Conservation (phyloP, 2,888 invertebrate species). For the Sinhomidia bicolor region DNA sequence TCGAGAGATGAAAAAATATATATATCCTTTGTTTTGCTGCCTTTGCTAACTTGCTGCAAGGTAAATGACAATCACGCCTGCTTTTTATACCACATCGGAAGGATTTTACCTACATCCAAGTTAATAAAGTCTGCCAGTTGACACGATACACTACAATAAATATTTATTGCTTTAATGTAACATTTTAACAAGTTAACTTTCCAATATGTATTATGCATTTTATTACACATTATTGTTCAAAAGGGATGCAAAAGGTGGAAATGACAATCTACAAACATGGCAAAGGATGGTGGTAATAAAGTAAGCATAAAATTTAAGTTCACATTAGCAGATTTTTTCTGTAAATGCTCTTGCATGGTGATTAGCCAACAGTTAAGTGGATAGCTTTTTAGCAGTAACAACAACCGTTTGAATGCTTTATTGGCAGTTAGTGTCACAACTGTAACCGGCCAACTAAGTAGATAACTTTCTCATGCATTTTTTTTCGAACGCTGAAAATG, state of each 20-base stretch:
- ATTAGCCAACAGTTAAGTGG: not conserved
- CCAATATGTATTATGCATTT: not conserved
- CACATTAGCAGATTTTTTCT: not conserved
- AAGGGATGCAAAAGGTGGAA: not conserved
- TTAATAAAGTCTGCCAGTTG: not conserved
- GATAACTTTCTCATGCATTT: conserved; percentile 44
- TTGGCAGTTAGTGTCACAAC: conserved; percentile 27
- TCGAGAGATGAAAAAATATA: conserved; percentile 13
- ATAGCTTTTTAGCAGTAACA: not conserved
- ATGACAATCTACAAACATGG: not conserved
- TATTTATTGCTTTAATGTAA: not conserved
- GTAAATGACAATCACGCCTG: not conserved
- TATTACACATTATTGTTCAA: not conserved
- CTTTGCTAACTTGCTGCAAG: not conserved
- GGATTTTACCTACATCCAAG: conserved; percentile 13
- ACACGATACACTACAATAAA: not conserved
- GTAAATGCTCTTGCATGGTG: not conserved
- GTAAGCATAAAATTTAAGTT: too few relatives aligned
- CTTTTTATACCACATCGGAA: not conserved
- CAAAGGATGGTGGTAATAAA: too few relatives aligned
- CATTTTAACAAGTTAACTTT: conserved; percentile 48
- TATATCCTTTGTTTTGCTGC: not conserved
- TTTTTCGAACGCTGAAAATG: conserved; percentile 20
- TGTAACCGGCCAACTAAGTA: conserved; percentile 30
- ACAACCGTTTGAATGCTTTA: conserved; percentile 34